These are phyloP conservation scores for Carassius carassius DNA, from an alignment of 2,113 vertebrate genomes.

Conservation along the genomic window DNA sequence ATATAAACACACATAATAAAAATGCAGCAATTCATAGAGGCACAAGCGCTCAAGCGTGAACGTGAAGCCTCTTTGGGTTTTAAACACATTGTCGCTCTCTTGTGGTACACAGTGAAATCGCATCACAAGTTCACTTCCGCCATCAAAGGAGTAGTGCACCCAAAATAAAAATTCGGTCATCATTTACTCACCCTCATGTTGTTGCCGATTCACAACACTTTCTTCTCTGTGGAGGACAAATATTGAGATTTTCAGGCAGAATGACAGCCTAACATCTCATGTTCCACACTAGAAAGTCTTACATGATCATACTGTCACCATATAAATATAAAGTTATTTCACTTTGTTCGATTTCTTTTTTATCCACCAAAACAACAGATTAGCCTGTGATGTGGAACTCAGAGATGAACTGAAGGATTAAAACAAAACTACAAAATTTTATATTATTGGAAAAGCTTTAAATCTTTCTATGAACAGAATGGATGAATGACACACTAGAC, in stretches of 20 bases:
- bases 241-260: neutral
- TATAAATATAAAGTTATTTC: neutral
- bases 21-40: neutral
- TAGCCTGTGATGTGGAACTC: neutral
- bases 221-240: neutral
- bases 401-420: neutral
- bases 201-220: neutral
- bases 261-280: neutral
- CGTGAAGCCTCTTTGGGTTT: neutral
- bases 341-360: neutral
- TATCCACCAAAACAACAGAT: neutral
- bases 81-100: constrained; percentile 9
- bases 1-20: constrained; percentile 1
- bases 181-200: neutral
- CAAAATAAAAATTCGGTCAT: neutral
- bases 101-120: neutral
- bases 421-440: neutral
- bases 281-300: neutral
- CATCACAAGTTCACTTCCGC: neutral
- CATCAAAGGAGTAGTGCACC: neutral
- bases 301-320: neutral
- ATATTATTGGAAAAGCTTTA: neutral
- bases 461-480: neutral
- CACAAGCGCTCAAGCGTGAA: neutral
- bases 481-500: neutral